These are phyloP conservation scores for Athripsodes cinereus DNA, from an alignment of 2,888 invertebrate species.

Conservation along the genomic window DNA sequence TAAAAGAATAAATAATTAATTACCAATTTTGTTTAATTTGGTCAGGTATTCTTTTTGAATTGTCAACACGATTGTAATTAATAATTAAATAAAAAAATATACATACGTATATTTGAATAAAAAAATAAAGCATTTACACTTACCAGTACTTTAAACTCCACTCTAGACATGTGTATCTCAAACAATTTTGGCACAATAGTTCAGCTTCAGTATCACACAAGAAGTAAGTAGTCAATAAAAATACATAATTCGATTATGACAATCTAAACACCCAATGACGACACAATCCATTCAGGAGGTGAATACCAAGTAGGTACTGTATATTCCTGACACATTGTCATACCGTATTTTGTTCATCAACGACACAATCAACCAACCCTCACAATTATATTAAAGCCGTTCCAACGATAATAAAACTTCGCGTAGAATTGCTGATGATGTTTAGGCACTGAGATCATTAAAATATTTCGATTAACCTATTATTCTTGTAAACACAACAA, in stretches of 20 bases:
- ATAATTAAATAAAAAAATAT: background rate
- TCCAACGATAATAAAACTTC: too few relatives aligned
- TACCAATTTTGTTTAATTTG: too few relatives aligned
- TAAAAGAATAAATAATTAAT: too few relatives aligned
- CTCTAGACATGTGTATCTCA: background rate
- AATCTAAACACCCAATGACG: slow-evolving; percentile 3
- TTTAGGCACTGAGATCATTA: too few relatives aligned
- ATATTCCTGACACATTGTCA: background rate
- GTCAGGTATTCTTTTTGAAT: too few relatives aligned
- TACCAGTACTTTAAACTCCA: slow-evolving; percentile 9
- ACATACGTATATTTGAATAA: background rate
- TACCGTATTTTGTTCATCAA: too few relatives aligned
- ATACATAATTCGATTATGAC: slow-evolving; percentile 7
- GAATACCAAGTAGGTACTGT: background rate
- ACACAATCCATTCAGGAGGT: slow-evolving; percentile 1
- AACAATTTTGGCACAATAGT: slow-evolving; percentile 8
- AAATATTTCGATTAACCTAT: too few relatives aligned
- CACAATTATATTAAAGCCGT: too few relatives aligned
- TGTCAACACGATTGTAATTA: background rate
- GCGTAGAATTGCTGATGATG: too few relatives aligned
- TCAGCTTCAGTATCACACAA: background rate
- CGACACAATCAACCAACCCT: too few relatives aligned
- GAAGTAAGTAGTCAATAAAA: slow-evolving; percentile 1
- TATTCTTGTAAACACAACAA: too few relatives aligned
- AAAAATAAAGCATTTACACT: background rate